Conservation (phyloP, 2,113 vertebrate genomes). For the Ictalurus punctatus region DNA sequence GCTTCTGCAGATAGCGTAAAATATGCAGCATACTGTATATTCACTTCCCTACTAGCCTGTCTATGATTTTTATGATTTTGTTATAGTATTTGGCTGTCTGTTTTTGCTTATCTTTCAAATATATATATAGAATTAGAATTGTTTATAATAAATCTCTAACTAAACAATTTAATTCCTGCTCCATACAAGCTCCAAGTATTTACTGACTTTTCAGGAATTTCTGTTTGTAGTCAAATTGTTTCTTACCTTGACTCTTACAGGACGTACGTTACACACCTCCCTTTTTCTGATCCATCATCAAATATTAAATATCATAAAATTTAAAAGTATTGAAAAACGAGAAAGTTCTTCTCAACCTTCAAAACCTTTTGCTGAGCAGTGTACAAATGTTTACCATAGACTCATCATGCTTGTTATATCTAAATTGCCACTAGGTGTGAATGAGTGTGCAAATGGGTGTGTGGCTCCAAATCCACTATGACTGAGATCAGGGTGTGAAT, state of each 20-base stretch:
- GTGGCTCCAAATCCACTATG: not conserved
- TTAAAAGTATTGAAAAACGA: not conserved
- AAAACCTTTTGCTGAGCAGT: not conserved
- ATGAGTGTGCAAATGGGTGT: not conserved
- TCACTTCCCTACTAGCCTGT: not conserved
- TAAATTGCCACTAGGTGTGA: not conserved
- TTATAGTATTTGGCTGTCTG: slow-evolving; percentile 41
- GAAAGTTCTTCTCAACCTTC: not conserved
- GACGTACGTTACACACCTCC: not conserved
- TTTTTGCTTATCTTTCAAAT: not conserved
- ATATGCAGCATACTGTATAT: slow-evolving; percentile 22
- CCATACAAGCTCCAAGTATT: not conserved
- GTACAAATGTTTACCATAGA: not conserved
- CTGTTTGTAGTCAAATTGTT: not conserved
- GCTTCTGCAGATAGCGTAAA: slow-evolving; percentile 33
- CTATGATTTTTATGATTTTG: slow-evolving; percentile 10
- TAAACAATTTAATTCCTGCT: not conserved
- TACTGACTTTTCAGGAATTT: not conserved
- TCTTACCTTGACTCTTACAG: not conserved
- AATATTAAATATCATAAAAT: not conserved
- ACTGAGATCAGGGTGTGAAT: not conserved
- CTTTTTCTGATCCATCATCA: not conserved
- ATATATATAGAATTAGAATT: not conserved
- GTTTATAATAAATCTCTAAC: not conserved
- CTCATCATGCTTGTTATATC: not conserved